These are phyloP conservation scores for Mycteria americana DNA, from an alignment of 2,797 vertebrate genomes.

Conservation along the genomic window DNA sequence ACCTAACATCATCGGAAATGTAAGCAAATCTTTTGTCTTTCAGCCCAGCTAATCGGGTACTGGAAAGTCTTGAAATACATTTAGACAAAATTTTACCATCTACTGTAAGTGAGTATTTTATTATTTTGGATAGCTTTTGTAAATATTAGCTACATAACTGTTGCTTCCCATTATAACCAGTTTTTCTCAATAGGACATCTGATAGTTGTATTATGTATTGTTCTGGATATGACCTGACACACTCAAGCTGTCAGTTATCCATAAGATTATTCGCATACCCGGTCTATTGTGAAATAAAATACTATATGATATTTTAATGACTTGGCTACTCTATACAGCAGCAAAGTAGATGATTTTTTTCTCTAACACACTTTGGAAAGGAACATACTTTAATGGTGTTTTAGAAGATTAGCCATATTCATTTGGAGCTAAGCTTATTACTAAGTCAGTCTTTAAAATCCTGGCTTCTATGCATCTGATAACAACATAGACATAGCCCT, in stretches of 20 bases:
- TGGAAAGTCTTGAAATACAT: not conserved
- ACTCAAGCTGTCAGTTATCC: not conserved
- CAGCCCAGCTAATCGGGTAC: not conserved
- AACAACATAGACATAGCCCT: not conserved
- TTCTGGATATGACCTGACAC: not conserved
- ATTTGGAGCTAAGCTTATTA: conserved; percentile 25
- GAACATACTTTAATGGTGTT: not conserved
- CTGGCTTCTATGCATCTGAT: not conserved
- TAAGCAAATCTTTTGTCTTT: not conserved
- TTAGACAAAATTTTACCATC: not conserved
- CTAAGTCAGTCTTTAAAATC: conserved; percentile 1
- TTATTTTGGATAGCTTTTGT: not conserved
- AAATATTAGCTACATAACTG: not conserved
- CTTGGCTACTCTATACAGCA: not conserved
- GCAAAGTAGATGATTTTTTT: not conserved
- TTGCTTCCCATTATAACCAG: not conserved
- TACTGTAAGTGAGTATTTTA: not conserved
- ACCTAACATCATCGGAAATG: not conserved
- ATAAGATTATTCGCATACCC: not conserved
- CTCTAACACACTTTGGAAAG: not conserved
- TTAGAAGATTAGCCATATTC: conserved; percentile 19
- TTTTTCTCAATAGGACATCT: not conserved
- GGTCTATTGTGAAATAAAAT: not conserved
- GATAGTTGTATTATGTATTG: not conserved
- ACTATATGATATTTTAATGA: not conserved